A percentile compares a stretch with the other conserved stretches of the same genome.
Conservation (phyloP, 2,797 vertebrate genomes). For the Sciurus carolinensis region DNA sequence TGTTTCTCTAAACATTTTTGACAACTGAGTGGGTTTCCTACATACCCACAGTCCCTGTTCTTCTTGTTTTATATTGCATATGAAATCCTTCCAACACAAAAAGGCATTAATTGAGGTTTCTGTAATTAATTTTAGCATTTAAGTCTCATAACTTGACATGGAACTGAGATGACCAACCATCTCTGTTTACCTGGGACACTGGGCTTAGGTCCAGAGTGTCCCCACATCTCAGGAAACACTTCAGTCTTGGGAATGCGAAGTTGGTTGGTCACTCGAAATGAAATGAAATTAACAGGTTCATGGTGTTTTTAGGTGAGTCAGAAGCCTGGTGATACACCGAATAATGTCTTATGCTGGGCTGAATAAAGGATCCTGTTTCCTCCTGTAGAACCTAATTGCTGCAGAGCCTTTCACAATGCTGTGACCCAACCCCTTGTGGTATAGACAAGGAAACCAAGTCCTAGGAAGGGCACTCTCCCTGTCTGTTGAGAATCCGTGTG, state of each 20-base stretch:
- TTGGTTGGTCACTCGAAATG: too few species aligned
- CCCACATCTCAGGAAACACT: neutral
- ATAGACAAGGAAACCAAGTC: neutral
- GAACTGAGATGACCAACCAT: neutral
- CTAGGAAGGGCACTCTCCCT: neutral
- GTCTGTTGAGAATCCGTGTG: neutral
- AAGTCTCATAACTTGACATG: neutral
- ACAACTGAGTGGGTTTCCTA: neutral
- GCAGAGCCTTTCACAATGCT: neutral
- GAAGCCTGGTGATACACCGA: neutral
- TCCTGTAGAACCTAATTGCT: neutral
- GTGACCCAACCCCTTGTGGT: neutral
- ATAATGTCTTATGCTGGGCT: neutral
- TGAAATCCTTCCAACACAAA: neutral
- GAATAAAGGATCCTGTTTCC: neutral
- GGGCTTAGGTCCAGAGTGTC: neutral
- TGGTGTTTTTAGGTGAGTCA: neutral
- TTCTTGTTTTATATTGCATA: neutral
- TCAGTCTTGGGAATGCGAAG: neutral
- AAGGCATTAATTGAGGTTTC: neutral
- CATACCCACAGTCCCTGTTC: neutral
- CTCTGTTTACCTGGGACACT: neutral
- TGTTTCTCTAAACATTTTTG: neutral
- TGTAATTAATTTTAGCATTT: neutral
- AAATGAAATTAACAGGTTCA: too few species aligned